Evolutionary conservation across 2,888 invertebrate species (phyloP).

Genomic region (Lysandra coridon): DNA sequence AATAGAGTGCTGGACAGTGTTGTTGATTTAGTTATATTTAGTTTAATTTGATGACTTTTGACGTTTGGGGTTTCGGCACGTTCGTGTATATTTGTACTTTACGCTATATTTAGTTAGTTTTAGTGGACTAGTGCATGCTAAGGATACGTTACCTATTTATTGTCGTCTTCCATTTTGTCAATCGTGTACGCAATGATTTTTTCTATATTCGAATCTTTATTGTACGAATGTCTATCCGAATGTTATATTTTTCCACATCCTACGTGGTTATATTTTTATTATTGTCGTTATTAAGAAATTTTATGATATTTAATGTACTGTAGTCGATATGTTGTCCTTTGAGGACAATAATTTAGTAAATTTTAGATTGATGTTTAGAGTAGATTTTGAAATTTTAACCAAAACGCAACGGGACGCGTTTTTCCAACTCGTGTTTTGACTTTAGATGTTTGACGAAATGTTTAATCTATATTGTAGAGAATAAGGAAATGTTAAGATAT

Average conservation of each 20-base stretch:
- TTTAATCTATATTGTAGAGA: constrained; percentile 36
- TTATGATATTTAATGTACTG: constrained; percentile 20
- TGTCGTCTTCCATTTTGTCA: constrained; percentile 65
- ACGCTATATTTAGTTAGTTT: constrained; percentile 52
- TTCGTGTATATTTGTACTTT: constrained; percentile 72
- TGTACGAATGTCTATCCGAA: constrained; percentile 14
- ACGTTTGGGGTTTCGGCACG: constrained; percentile 70
- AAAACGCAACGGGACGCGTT: constrained; percentile 45
- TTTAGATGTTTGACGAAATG: constrained; percentile 31
- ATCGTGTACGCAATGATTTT: constrained; percentile 37
- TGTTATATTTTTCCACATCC: constrained; percentile 23
- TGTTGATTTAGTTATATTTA: constrained; percentile 41
- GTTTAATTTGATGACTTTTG: constrained; percentile 49
- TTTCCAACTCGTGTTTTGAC: constrained; percentile 39
- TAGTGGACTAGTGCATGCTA: constrained; percentile 36
- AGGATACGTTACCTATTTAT: constrained; percentile 52
- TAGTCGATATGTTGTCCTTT: constrained; percentile 31
- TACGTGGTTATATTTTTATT: constrained; percentile 18
- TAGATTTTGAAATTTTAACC: constrained; percentile 50
- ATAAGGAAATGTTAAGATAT: constrained; percentile 35
- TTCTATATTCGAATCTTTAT: constrained; percentile 31
- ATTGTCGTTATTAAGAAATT: constrained; percentile 2
- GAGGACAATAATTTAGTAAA: constrained; percentile 29
- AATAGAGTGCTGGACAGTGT: constrained; percentile 34
- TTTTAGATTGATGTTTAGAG: constrained; percentile 37